A percentile compares a stretch with the other conserved stretches of the same genome.
phyloP scores from a whole-genome alignment of 2,113 vertebrate species.

The Entomyzon cyanotis region DNA sequence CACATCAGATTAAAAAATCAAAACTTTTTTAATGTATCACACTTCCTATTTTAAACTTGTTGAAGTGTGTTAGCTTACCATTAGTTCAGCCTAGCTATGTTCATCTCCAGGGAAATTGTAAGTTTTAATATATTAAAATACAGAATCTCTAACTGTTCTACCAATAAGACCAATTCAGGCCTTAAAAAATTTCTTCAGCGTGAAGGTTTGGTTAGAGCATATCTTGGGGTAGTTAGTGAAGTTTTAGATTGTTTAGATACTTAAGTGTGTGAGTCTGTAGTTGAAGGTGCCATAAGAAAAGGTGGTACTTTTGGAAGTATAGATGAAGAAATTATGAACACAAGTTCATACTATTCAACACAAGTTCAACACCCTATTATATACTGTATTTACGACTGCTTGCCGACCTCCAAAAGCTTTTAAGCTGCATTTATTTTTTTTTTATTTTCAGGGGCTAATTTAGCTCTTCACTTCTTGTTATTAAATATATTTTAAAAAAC shows the following conservation, averaged over 20 bases:
- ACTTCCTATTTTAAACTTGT: not conserved
- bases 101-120: not conserved
- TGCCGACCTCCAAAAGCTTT: not conserved
- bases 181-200: not conserved
- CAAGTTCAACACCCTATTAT: not conserved
- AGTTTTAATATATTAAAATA: not conserved
- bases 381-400: not conserved
- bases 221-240: not conserved
- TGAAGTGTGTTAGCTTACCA: not conserved
- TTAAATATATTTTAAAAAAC: not conserved
- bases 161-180: not conserved
- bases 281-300: not conserved
- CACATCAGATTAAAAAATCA: not conserved
- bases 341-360: not conserved
- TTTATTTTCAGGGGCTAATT: not conserved
- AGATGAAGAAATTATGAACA: not conserved
- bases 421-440: not conserved
- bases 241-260: not conserved
- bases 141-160: not conserved
- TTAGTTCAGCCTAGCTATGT: not conserved
- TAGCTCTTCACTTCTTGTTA: not conserved
- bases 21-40: not conserved
- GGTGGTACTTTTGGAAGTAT: not conserved
- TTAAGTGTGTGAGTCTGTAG: not conserved
- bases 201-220: not conserved